Conservation (phyloP, 2,888 invertebrate genomes). For the Metopia argyrocephala region DNA sequence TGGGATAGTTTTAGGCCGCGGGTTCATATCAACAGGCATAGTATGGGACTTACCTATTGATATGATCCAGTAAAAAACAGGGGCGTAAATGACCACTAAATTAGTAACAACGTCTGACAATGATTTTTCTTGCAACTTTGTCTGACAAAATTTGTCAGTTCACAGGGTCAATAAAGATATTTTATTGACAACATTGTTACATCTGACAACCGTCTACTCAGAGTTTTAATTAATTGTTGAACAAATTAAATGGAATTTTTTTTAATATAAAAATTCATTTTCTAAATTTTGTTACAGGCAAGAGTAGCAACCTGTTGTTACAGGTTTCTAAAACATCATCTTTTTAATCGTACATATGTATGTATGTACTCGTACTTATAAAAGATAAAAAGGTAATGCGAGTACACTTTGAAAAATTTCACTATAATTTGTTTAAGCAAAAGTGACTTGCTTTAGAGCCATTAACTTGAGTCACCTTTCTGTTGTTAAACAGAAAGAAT, state of each 20-base stretch:
- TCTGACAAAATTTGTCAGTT: too few relatives aligned
- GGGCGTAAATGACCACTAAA: too few relatives aligned
- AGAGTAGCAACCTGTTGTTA: conserved; percentile 43
- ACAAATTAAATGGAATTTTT: conserved; percentile 9
- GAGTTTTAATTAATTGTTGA: not conserved
- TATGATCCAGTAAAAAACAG: too few relatives aligned
- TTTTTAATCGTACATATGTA: not conserved
- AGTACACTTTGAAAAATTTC: too few relatives aligned
- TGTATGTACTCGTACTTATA: too few relatives aligned
- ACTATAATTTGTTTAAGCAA: too few relatives aligned
- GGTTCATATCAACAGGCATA: too few relatives aligned
- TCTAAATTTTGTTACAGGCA: conserved; percentile 24
- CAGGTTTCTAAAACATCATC: conserved; percentile 22
- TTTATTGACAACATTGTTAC: not conserved
- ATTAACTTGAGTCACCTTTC: conserved; percentile 25
- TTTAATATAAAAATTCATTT: not conserved
- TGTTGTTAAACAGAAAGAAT: not conserved
- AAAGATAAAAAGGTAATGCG: not conserved
- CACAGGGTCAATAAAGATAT: not conserved
- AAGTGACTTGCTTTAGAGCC: conserved; percentile 4
- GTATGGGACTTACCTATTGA: too few relatives aligned
- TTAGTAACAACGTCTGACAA: too few relatives aligned
- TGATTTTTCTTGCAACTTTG: too few relatives aligned
- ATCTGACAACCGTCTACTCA: not conserved
- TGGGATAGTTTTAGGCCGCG: too few relatives aligned